Evolutionary conservation across 2,888 invertebrate species (phyloP), one percentile per base, ranked within the genome.

Genomic region (Pristionchus entomophagus): DNA sequence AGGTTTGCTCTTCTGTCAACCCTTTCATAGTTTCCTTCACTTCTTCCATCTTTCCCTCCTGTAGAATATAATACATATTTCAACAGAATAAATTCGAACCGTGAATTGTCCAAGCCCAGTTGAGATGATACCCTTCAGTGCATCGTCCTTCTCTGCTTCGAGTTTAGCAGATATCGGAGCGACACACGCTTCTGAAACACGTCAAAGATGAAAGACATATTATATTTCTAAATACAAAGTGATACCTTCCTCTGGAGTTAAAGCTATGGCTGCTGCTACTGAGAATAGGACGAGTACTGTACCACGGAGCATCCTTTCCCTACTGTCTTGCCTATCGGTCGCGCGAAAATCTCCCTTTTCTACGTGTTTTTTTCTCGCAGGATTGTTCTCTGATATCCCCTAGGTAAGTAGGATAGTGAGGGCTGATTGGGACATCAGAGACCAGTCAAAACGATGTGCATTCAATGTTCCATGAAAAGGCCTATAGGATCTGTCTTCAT

Each of bases 151-250:
- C 45, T 73, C 73, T 2, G 73, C 45, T 19, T 73, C 73, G 22
- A 73, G n/a, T 26, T 73, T 73, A 26, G 73, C 73, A n/a, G 73
- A 41, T 4, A 73, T n/a, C 5, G 73, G 73, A 38, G 41, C 12
- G 26, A 73, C 41, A 32, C 73, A 73, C n/a, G 22, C 26, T 26
- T 73, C 73, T 73, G 65, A n/a, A n/a, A n/a, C n/a, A n/a, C n/a
- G n/a, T n/a, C n/a, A n/a, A n/a, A n/a, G n/a, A n/a, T n/a, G n/a
- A n/a, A n/a, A n/a, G n/a, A n/a, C 12, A 35, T 8, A 65, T 10
- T 10, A 17, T 59, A 26, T 2, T 59, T 22, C 3, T 59, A 59
- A 5, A 22, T 59, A 22, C 6, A 62, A 65, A 1, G 14, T 0
- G 4, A 19, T 5, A 65, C 65, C 65, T 65, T 65, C 65, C 35